A percentile compares a stretch with the other conserved stretches of the same genome.
phyloP scores from a whole-genome alignment of 2,113 vertebrate genomes.

The Oostethus manadensis region DNA sequence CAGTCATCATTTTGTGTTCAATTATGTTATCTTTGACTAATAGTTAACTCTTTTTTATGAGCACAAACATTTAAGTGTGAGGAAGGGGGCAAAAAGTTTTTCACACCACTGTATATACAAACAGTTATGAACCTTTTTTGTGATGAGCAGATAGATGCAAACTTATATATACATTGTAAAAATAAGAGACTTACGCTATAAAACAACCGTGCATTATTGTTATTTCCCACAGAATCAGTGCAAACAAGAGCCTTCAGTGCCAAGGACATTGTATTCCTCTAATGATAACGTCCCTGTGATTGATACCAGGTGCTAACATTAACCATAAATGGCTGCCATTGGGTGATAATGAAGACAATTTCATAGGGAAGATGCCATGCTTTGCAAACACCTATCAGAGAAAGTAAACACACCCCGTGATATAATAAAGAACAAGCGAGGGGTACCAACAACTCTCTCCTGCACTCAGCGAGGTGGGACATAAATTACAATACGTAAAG shows the following conservation, averaged over 20 bases:
- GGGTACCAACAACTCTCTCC: constrained; percentile 4
- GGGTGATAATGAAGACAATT: constrained; percentile 8
- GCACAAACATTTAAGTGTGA: too few species aligned
- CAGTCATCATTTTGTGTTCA: too few species aligned
- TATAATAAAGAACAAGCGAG: constrained; percentile 30
- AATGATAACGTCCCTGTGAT: constrained; percentile 23
- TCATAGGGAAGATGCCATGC: constrained; percentile 39
- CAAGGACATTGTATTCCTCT: constrained; percentile 8
- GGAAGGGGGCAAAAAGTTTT: too few species aligned
- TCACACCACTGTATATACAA: too few species aligned
- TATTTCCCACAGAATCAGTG: constrained; percentile 35
- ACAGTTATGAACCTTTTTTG: too few species aligned
- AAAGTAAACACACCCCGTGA: constrained; percentile 19
- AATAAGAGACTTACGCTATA: too few species aligned
- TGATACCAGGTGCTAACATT: constrained; percentile 36
- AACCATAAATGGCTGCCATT: constrained; percentile 25
- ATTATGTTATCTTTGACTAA: too few species aligned
- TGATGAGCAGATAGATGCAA: too few species aligned
- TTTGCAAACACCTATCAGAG: constrained; percentile 39
- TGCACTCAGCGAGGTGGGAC: constrained; percentile 23
- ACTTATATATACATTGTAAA: too few species aligned
- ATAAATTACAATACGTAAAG: constrained; percentile 40
- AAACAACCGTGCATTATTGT: background rate
- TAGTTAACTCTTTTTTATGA: too few species aligned
- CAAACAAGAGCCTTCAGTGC: background rate